phyloP scores from a whole-genome alignment of 2,113 vertebrate species.

The Cyprinodon variegatus region DNA sequence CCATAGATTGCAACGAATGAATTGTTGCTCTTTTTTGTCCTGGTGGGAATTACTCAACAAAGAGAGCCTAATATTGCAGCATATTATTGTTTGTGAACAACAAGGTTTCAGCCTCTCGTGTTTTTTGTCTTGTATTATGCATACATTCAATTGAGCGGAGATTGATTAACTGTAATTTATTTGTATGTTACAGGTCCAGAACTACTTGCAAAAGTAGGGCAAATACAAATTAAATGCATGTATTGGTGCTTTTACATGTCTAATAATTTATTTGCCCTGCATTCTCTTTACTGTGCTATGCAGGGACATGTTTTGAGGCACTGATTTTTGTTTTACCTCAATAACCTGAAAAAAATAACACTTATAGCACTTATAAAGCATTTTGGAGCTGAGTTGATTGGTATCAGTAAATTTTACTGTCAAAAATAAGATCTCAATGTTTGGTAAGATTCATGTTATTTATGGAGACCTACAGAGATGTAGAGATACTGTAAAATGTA shows the following conservation, averaged over 20 bases:
- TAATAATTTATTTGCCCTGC: constrained; percentile 21
- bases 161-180: constrained; percentile 36
- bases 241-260: constrained; percentile 17
- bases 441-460: neutral
- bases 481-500: neutral
- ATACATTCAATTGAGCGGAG: neutral
- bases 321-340: neutral
- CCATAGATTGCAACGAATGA: constrained; percentile 65
- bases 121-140: constrained; percentile 30
- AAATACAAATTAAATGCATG: constrained; percentile 13
- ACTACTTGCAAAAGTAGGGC: constrained; percentile 3
- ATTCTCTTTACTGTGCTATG: constrained; percentile 6
- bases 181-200: constrained; percentile 14
- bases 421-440: neutral
- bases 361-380: neutral
- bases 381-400: neutral
- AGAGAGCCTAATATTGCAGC: constrained; percentile 41
- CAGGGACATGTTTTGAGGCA: neutral
- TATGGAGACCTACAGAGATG: neutral
- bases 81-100: constrained; percentile 45
- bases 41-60: constrained; percentile 67
- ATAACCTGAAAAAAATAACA: neutral
- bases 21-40: constrained; percentile 61
- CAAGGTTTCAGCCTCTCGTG: constrained; percentile 28
- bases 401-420: neutral